Evolutionary conservation across 2,888 invertebrate species (phyloP).

Genomic region (Spilosoma lubricipeda): DNA sequence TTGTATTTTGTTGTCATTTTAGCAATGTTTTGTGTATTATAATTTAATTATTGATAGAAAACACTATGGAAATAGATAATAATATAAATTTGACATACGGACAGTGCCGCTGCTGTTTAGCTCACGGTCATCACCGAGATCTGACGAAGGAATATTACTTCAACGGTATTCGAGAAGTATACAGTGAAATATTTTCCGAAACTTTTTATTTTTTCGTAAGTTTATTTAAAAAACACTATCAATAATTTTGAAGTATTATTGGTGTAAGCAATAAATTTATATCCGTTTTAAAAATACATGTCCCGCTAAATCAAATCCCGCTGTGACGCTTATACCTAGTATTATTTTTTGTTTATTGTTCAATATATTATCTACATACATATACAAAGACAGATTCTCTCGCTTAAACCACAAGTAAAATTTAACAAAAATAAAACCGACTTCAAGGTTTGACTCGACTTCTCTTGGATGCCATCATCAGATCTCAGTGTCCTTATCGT

Average conservation of each 20-base stretch:
- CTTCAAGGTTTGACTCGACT: too few species aligned
- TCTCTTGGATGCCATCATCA: too few species aligned
- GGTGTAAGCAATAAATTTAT: background rate
- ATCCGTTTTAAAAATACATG: too few species aligned
- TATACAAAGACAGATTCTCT: too few species aligned
- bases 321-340: too few species aligned
- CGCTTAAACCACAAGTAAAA: too few species aligned
- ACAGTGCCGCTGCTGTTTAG: constrained; percentile 70
- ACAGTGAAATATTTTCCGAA: constrained; percentile 68
- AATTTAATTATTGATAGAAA: constrained; percentile 4
- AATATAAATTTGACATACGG: constrained; percentile 54
- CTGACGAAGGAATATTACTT: constrained; percentile 64
- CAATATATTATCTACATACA: too few species aligned
- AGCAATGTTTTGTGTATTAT: constrained; percentile 3
- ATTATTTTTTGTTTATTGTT: too few species aligned
- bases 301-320: too few species aligned
- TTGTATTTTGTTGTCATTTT: background rate
- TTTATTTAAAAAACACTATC: background rate
- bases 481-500: too few species aligned
- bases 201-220: constrained; percentile 63
- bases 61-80: constrained; percentile 45
- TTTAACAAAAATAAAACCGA: too few species aligned
- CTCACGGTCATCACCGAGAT: constrained; percentile 67
- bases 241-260: background rate
- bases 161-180: constrained; percentile 67